A percentile compares a stretch with the other conserved stretches of the same genome.
Evolutionary conservation across 2,888 invertebrate genomes (phyloP).

Genomic region (Callimorpha dominula): DNA sequence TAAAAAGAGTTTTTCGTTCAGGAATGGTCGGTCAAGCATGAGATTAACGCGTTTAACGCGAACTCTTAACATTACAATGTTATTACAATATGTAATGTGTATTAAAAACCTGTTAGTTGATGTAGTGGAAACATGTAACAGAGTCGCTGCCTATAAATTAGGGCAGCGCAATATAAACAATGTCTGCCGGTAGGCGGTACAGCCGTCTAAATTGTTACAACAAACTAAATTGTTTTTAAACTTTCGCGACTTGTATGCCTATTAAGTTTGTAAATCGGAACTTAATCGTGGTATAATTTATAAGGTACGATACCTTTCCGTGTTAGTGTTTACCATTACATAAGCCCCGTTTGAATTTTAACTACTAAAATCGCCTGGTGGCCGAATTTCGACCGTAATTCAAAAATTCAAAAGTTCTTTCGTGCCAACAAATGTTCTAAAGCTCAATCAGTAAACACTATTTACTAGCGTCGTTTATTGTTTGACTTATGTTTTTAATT

Average conservation of each 20-base stretch:
- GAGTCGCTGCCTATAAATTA: constrained; percentile 50
- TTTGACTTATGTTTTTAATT: too few species aligned
- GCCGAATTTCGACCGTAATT: too few species aligned
- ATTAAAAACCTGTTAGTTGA: not conserved
- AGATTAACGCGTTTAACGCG: too few species aligned
- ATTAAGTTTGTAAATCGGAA: not conserved
- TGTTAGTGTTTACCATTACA: too few species aligned
- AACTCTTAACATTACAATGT: not conserved
- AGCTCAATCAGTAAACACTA: too few species aligned
- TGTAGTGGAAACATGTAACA: constrained; percentile 28
- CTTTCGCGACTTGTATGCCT: not conserved
- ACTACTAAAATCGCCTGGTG: too few species aligned
- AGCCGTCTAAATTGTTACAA: not conserved
- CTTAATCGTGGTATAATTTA: not conserved
- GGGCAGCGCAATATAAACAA: constrained; percentile 60
- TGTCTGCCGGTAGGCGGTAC: constrained; percentile 38
- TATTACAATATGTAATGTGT: not conserved
- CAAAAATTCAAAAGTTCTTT: too few species aligned
- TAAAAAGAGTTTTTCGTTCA: too few species aligned
- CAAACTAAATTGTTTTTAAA: not conserved
- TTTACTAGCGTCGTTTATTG: too few species aligned
- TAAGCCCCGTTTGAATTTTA: too few species aligned
- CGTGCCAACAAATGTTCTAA: too few species aligned
- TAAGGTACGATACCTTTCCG: not conserved
- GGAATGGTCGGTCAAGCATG: too few species aligned